Percentiles rank a stretch among this genome's conserved stretches.
Conservation (phyloP, 2,888 invertebrate genomes). For the Synergus japonicus region DNA sequence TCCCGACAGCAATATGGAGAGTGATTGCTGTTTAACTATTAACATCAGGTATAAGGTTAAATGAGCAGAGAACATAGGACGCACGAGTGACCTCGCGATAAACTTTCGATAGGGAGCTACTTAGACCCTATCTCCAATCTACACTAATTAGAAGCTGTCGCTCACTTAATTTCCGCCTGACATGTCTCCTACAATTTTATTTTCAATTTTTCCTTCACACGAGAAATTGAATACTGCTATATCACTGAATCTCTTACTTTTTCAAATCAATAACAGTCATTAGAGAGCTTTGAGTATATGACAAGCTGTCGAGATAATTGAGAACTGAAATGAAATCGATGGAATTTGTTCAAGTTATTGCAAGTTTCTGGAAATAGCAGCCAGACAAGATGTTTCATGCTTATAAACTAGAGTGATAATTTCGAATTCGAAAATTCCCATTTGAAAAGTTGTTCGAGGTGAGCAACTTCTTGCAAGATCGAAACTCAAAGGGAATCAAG, state of each 20-base stretch:
- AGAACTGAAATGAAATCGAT: background rate
- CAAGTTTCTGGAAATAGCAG: background rate
- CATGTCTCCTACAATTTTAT: background rate
- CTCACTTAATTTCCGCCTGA: constrained; percentile 24
- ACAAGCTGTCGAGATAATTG: background rate
- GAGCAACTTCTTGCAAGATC: constrained; percentile 3
- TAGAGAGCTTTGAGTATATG: background rate
- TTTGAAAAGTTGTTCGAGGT: constrained; percentile 12
- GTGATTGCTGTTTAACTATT: background rate
- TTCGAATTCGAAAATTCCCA: background rate
- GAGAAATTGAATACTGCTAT: background rate
- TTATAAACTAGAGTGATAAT: constrained; percentile 14
- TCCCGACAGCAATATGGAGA: background rate
- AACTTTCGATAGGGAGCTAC: constrained; percentile 33
- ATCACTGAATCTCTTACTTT: background rate
- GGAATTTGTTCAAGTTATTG: background rate
- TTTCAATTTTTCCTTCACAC: background rate
- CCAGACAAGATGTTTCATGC: background rate
- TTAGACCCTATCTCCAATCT: constrained; percentile 26
- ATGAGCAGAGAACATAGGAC: constrained; percentile 3
- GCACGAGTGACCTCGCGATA: constrained; percentile 21
- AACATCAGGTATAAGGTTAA: constrained; percentile 28
- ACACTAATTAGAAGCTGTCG: constrained; percentile 37
- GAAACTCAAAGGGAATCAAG: background rate
- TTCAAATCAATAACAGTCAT: background rate